Evolutionary conservation across 2,797 vertebrate genomes (phyloP), one percentile per base, ranked within the genome.

Genomic region (Poeciliopsis gracilis): DNA sequence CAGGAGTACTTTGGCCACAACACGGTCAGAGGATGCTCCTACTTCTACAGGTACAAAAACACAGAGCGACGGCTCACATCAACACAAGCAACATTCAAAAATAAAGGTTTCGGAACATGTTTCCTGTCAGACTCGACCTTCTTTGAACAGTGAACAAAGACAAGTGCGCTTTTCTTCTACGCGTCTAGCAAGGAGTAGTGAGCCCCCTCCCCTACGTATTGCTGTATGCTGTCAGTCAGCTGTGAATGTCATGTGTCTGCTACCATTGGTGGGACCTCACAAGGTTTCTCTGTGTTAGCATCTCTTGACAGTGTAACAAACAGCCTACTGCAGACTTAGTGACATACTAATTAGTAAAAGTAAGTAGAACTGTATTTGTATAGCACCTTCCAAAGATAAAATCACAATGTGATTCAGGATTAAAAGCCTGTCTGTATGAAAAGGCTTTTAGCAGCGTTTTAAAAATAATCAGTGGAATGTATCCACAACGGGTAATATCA

Each of bases 1-100:
- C 96, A 96, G 86, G 96, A 96, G 84, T 96, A 96, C 88, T 96
- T 96, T 90, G 94, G 94, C 73, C 95, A 96, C 91, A 96, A 96
- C 91, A 94, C 94, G 67, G 96, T 96, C 83, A 94, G 95, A 85
- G 95, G 96, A 79, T 96, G 96, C 90, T 96, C 96, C 77, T 96
- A 96, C 84, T 96, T 96, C 92, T 96, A 96, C 92, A 96, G 96
- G 96, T 96, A 94, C 53, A 38, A 38, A 78, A 82, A 55, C 81
- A 80, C 30, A 77, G 30, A 77, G 8, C 12, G 36, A 38, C 18
- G 23, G 18, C 33, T 38, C 15, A 18, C 61, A 38, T 38, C 61
- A 10, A 20, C 16, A 38, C 9, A 11, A 41, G 63, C 63, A 25
- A 10, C 20, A 2, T 10, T 67, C 38, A 25, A 33, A 30, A 30